Conservation (phyloP, 92 coral and sea anemone species). For the Phenganax subtilis region DNA sequence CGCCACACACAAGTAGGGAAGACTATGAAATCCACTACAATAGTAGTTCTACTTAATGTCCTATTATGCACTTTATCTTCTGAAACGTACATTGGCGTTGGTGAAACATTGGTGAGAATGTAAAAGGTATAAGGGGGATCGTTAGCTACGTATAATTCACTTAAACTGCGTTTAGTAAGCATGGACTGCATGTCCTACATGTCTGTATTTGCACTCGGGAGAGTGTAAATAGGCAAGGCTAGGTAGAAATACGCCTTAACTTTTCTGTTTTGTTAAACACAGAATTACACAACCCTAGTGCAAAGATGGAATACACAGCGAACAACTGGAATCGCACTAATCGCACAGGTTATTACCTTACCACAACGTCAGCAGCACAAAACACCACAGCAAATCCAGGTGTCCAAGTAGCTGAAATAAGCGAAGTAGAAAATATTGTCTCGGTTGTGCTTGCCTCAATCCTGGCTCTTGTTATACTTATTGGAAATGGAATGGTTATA, state of each 20-base stretch:
- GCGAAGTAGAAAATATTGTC: slow-evolving; percentile 54
- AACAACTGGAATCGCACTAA: not conserved
- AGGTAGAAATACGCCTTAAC: not conserved
- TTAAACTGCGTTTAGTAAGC: not conserved
- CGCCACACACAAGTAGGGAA: not conserved
- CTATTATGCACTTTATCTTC: not conserved
- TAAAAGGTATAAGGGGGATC: not conserved
- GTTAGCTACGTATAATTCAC: not conserved
- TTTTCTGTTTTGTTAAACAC: not conserved
- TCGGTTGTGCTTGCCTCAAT: slow-evolving; percentile 51
- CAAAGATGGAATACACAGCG: not conserved
- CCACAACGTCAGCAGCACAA: not conserved
- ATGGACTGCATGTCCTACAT: not conserved
- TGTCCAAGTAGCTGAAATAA: not conserved
- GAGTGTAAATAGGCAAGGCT: not conserved
- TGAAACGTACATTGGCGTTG: not conserved
- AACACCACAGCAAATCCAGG: not conserved
- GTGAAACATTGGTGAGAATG: not conserved
- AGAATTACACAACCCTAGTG: not conserved
- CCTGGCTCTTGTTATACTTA: slow-evolving; percentile 49
- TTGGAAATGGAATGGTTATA: slow-evolving; percentile 76
- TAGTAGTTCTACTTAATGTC: not conserved
- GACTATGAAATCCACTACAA: not conserved
- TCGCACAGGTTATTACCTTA: not conserved
- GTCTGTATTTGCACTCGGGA: slow-evolving; percentile 11